Percentiles rank a stretch among this genome's conserved stretches.
Conservation (phyloP, 1,140 invertebrate genomes). For the Galleria mellonella region DNA sequence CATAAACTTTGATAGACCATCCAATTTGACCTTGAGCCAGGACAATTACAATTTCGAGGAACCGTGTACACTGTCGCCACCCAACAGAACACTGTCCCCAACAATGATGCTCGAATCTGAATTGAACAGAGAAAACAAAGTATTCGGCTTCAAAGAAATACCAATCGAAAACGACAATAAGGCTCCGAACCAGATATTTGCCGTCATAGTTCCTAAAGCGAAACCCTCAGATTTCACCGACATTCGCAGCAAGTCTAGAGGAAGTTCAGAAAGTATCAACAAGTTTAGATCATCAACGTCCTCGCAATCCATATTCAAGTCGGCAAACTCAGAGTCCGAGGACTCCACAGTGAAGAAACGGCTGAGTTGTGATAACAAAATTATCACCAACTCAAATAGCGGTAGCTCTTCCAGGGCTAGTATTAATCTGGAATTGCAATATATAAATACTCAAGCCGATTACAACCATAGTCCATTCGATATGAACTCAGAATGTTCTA, state of each 20-base stretch:
- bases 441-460: constrained; percentile 38
- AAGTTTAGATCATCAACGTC: constrained; percentile 48
- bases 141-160: constrained; percentile 63
- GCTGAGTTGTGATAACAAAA: constrained; percentile 58
- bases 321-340: constrained; percentile 52
- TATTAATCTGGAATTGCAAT: constrained; percentile 60
- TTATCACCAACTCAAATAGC: constrained; percentile 36
- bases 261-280: constrained; percentile 47
- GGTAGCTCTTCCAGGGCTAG: constrained; percentile 49
- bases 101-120: constrained; percentile 63
- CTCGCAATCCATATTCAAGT: constrained; percentile 48
- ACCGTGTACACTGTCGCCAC: constrained; percentile 64
- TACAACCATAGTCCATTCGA: constrained; percentile 51
- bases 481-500: constrained; percentile 62
- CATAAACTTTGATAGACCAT: constrained; percentile 45
- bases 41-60: constrained; percentile 50
- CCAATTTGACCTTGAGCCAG: constrained; percentile 46
- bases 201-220: constrained; percentile 67
- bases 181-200: constrained; percentile 55
- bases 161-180: constrained; percentile 37
- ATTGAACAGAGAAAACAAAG: constrained; percentile 34
- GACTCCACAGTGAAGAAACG: constrained; percentile 59
- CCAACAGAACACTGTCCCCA: constrained; percentile 59
- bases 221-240: constrained; percentile 26
- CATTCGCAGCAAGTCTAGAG: constrained; percentile 23